Conservation (phyloP, 2,113 vertebrate genomes). For the Kobus ellipsiprymnus region DNA sequence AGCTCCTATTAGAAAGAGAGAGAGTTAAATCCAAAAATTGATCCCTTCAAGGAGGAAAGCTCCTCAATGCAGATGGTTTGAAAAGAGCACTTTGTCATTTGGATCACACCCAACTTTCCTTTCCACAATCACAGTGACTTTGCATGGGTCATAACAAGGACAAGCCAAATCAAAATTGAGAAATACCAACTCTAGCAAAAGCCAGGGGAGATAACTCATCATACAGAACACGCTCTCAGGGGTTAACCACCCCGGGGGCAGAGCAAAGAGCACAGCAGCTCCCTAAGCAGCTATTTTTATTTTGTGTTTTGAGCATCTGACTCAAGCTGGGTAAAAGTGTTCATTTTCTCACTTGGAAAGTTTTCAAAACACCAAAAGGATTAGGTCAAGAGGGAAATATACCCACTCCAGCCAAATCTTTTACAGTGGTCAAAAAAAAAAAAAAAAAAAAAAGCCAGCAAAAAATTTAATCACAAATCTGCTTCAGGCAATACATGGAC, state of each 20-base stretch:
- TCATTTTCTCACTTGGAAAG: conserved; percentile 67
- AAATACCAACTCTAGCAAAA: neutral
- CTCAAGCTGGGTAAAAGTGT: conserved; percentile 48
- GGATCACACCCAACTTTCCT: neutral
- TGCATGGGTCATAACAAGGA: neutral
- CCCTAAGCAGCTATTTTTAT: conserved; percentile 37
- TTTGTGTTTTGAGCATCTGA: conserved; percentile 48
- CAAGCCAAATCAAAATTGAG: neutral
- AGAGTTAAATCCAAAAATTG: neutral
- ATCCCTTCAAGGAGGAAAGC: neutral
- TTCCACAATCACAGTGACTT: neutral
- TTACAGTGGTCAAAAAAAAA: conserved; percentile 21
- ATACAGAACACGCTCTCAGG: neutral
- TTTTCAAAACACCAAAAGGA: conserved; percentile 64
- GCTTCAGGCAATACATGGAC: neutral
- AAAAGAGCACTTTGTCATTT: conserved; percentile 21
- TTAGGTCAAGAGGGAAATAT: conserved; percentile 57
- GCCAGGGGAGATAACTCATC: neutral
- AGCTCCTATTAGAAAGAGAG: neutral
- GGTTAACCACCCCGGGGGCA: neutral
- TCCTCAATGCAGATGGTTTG: neutral
- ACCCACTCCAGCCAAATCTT: conserved; percentile 29
- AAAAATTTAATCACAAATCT: conserved; percentile 44
- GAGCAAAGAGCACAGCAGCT: neutral
- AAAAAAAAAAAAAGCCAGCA: neutral